Percentiles rank a stretch among this genome's conserved stretches.
phyloP scores from a whole-genome alignment of 1,140 invertebrate species.

The Piezodorus guildinii region DNA sequence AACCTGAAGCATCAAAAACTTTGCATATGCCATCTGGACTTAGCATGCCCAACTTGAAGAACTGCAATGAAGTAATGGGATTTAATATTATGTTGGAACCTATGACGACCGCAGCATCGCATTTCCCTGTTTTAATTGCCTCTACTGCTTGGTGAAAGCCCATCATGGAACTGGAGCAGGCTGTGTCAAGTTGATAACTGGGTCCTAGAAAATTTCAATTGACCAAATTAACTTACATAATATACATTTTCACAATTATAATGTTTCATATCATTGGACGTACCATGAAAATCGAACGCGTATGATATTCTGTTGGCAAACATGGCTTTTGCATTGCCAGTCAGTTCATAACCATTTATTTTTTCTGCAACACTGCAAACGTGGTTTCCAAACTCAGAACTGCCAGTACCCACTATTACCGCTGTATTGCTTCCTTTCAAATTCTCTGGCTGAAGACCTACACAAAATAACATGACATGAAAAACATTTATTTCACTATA shows the following conservation, averaged over 20 bases:
- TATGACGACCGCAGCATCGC: conserved; percentile 85
- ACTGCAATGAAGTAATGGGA: conserved; percentile 81
- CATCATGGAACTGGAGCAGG: conserved; percentile 85
- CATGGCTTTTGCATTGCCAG: conserved; percentile 87
- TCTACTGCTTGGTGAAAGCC: conserved; percentile 76
- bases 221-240: background rate
- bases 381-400: conserved; percentile 72
- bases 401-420: conserved; percentile 80
- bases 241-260: background rate
- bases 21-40: conserved; percentile 76
- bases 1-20: conserved; percentile 79
- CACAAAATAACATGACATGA: background rate
- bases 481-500: too few species aligned
- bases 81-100: conserved; percentile 69
- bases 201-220: conserved; percentile 48
- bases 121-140: conserved; percentile 71
- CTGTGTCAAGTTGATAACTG: conserved; percentile 86
- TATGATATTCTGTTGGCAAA: conserved; percentile 92
- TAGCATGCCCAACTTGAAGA: conserved; percentile 83
- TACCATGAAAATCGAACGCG: conserved; percentile 72
- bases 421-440: conserved; percentile 76
- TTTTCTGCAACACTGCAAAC: conserved; percentile 61
- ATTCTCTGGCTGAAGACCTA: conserved; percentile 63
- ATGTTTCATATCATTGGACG: background rate
- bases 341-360: conserved; percentile 84